These are phyloP conservation scores for Cynopterus sphinx DNA, from an alignment of 2,797 vertebrate genomes.

Conservation along the genomic window DNA sequence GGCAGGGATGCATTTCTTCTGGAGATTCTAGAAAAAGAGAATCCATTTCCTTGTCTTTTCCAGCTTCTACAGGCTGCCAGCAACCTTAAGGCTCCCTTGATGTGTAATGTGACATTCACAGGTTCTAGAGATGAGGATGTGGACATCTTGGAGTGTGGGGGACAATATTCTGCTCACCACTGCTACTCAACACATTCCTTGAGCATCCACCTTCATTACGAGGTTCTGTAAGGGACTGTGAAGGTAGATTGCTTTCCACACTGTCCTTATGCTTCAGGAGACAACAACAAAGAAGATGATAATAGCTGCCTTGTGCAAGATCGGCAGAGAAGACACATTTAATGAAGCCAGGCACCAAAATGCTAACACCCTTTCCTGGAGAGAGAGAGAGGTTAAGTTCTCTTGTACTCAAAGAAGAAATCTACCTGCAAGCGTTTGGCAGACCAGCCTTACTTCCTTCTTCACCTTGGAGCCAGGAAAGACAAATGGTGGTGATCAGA, in stretches of 20 bases:
- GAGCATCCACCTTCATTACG: not conserved
- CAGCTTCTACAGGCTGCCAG: not conserved
- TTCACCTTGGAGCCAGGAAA: constrained; percentile 82
- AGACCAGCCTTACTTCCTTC: constrained; percentile 91
- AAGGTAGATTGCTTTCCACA: not conserved
- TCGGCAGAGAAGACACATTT: constrained; percentile 49
- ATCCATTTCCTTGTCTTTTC: not conserved
- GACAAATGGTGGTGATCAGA: constrained; percentile 60
- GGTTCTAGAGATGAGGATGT: not conserved
- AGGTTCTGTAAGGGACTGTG: not conserved
- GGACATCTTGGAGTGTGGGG: not conserved
- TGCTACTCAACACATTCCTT: not conserved
- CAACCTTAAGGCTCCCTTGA: not conserved
- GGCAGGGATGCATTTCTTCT: not conserved
- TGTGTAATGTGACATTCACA: not conserved
- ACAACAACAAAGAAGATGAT: not conserved
- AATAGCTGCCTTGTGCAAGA: not conserved
- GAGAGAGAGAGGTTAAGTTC: constrained; percentile 1
- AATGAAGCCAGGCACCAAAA: constrained; percentile 45
- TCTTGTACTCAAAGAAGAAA: constrained; percentile 69
- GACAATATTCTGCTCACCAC: not conserved
- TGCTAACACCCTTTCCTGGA: not conserved
- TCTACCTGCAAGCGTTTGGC: constrained; percentile 84
- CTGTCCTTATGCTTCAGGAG: not conserved
- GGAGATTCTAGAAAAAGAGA: not conserved